These are phyloP conservation scores for Drosophila multiciliata DNA, from an alignment of 2,888 invertebrate genomes.

Conservation along the genomic window DNA sequence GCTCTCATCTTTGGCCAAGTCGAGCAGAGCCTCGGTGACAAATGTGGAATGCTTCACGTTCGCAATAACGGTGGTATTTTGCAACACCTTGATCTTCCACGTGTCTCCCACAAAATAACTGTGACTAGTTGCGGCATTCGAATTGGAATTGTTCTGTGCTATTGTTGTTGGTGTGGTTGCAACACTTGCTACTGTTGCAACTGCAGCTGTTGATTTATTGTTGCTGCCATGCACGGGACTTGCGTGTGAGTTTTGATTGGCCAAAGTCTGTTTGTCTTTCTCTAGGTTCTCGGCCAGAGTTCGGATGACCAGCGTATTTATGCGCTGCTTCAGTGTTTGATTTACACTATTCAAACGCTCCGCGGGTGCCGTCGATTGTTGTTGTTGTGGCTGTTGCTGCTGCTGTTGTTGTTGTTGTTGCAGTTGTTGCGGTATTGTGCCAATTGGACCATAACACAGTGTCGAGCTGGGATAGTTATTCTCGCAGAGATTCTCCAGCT, in stretches of 20 bases:
- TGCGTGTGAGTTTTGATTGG: constrained; percentile 79
- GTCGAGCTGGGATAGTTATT: constrained; percentile 86
- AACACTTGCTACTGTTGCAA: constrained; percentile 77
- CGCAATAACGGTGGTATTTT: constrained; percentile 92
- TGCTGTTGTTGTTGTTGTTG: constrained; percentile 28
- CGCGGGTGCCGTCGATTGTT: constrained; percentile 56
- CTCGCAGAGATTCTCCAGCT: constrained; percentile 85
- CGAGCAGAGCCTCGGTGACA: constrained; percentile 90
- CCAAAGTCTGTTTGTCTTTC: constrained; percentile 84
- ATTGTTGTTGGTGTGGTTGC: constrained; percentile 69
- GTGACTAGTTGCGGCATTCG: constrained; percentile 81
- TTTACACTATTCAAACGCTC: constrained; percentile 85
- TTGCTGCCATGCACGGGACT: constrained; percentile 80
- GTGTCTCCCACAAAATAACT: constrained; percentile 88
- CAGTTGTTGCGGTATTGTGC: constrained; percentile 37
- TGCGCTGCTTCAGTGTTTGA: constrained; percentile 94
- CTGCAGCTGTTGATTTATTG: constrained; percentile 29
- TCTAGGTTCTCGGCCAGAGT: constrained; percentile 94
- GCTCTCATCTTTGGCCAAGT: constrained; percentile 84
- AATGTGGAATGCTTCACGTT: constrained; percentile 91
- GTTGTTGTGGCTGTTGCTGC: constrained; percentile 25
- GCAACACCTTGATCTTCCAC: constrained; percentile 92
- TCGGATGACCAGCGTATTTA: constrained; percentile 94
- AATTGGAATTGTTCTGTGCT: constrained; percentile 79
- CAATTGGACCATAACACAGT: constrained; percentile 85